phyloP scores from a whole-genome alignment of 2,113 vertebrate genomes.

The Petrocephalus microphthalmus region DNA sequence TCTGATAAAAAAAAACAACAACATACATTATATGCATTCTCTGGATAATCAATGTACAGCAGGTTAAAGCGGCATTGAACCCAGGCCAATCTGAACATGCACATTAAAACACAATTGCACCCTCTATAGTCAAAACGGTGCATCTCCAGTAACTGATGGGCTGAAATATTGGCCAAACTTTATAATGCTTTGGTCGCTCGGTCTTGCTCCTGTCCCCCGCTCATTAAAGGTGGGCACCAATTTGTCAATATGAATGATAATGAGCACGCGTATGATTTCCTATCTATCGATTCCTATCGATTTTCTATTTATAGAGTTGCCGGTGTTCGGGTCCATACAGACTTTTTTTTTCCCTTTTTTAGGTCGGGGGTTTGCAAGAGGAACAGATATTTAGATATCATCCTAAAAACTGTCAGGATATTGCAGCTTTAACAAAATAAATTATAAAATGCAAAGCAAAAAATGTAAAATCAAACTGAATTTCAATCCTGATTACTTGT shows the following conservation, averaged over 20 bases:
- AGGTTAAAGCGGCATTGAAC: neutral
- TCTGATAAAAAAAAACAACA: no score
- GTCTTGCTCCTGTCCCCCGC: neutral
- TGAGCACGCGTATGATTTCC: neutral
- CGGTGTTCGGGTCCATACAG: neutral
- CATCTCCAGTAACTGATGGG: neutral
- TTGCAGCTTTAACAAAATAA: neutral
- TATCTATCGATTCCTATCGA: no score
- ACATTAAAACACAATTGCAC: constrained; percentile 1
- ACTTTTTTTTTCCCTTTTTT: neutral
- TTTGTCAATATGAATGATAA: neutral
- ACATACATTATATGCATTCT: neutral
- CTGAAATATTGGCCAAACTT: neutral
- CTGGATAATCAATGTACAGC: neutral
- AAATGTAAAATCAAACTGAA: neutral
- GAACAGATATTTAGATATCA: neutral
- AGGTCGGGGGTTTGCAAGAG: neutral
- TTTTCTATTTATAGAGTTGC: no score
- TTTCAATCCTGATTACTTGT: neutral
- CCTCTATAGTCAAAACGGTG: neutral
- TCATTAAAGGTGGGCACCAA: neutral
- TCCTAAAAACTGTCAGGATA: neutral
- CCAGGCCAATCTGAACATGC: neutral
- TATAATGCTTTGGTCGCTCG: neutral
- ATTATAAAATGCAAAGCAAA: neutral